phyloP scores from a whole-genome alignment of 1,140 invertebrate genomes.

The Calliphora vicina region DNA sequence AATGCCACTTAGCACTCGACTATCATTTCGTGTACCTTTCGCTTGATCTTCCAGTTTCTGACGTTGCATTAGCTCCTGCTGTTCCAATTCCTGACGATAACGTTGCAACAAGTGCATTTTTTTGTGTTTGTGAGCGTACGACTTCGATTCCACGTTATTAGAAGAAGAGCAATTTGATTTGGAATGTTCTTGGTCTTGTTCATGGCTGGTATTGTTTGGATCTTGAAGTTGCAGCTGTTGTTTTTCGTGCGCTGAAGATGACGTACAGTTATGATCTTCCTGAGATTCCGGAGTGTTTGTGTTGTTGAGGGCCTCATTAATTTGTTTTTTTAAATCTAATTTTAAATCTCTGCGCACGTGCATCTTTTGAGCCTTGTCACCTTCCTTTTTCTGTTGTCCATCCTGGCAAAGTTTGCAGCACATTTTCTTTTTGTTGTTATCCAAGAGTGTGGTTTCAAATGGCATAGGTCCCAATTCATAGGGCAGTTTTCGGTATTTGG shows the following conservation, averaged over 20 bases:
- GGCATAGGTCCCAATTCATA: slow-evolving; percentile 76
- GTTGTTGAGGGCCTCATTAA: neutral
- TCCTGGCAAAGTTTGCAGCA: slow-evolving; percentile 59
- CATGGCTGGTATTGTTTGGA: neutral
- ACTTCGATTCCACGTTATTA: neutral
- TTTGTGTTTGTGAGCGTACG: slow-evolving; percentile 53
- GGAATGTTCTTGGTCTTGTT: slow-evolving; percentile 20
- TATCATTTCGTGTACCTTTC: slow-evolving; percentile 24
- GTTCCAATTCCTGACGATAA: slow-evolving; percentile 57
- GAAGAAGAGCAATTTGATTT: neutral
- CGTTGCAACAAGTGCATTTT: slow-evolving; percentile 55
- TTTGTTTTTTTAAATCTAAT: neutral
- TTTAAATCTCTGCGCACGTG: neutral
- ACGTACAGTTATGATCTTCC: neutral
- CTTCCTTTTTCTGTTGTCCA: neutral
- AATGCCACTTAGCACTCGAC: neutral
- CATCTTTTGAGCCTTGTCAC: neutral
- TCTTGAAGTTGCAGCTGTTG: neutral
- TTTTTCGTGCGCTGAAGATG: neutral
- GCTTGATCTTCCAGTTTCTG: slow-evolving; percentile 6
- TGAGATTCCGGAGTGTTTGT: neutral
- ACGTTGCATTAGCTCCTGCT: slow-evolving; percentile 40
- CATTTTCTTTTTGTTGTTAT: slow-evolving; percentile 30
- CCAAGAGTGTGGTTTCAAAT: slow-evolving; percentile 58
- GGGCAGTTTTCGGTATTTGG: slow-evolving; percentile 73